Base-by-base conservation (phyloP, 2,888 invertebrate species). In the Tenthredo livida region DNA sequence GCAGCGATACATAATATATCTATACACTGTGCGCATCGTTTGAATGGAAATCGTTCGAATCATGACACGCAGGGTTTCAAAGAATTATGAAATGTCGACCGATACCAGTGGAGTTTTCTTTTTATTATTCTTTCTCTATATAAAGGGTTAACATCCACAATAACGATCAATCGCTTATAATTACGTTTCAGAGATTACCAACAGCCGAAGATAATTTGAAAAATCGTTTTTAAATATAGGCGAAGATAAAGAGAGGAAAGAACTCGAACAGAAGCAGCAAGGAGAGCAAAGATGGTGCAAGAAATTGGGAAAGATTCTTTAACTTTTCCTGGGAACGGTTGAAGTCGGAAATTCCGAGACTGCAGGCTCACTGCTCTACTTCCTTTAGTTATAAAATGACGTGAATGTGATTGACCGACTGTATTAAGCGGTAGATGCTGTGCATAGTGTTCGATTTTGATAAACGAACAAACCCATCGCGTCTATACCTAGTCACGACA, bases 321-420 rank as follows among this genome's bases (percentile, higher is more conserved):
- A 61, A 80, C 37, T n/a, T 58, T 80, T 61, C 58, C 80, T n/a
- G 80, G 80, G 40, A 80, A 80, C 80, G 80, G 80, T 61, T 80
- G 80, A 77, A n/a, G 50, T 21, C n/a, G n/a, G 29, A 7, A 4
- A 77, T 50, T 21, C 29, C 33, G 25, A 17, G n/a, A 50, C 9
- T 50, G 54, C n/a, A n/a, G n/a, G 54, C 33, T 54, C n/a, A 33
- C 54, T 54, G 29, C 10, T 17, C 72, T 4, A 54, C 29, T 15
- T 40, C n/a, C 25, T 12, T 80, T 5, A 25, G 50, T 54, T 6
- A 29, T 29, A 50, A 77, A 54, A 80, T 80, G 58, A 80, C 80
- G 80, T 61, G 37, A 80, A 80, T 80, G 58, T 40, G 80, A 80
- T 77, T 10, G 15, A 15, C 43, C 73, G 73, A 43, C 73, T 73